phyloP scores from a whole-genome alignment of 2,113 vertebrate genomes.

The Ochotona princeps region DNA sequence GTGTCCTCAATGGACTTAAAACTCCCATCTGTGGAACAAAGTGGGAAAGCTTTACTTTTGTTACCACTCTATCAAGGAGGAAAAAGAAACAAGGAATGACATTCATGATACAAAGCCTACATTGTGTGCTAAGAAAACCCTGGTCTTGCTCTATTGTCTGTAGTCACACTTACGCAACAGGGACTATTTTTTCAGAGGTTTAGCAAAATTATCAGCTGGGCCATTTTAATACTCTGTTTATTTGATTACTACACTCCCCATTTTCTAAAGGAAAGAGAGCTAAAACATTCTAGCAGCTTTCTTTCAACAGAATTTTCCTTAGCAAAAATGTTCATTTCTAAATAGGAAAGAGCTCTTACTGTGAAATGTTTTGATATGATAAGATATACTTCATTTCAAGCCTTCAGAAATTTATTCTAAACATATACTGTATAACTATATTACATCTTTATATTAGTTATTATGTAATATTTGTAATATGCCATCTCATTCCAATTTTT shows the following conservation, averaged over 20 bases:
- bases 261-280: slow-evolving; percentile 57
- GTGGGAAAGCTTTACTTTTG: slow-evolving; percentile 79
- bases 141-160: slow-evolving; percentile 72
- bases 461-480: background rate
- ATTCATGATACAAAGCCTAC: slow-evolving; percentile 73
- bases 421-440: background rate
- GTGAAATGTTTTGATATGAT: background rate
- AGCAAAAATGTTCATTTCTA: slow-evolving; percentile 36
- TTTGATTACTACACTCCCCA: slow-evolving; percentile 14
- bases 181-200: slow-evolving; percentile 75
- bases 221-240: slow-evolving; percentile 50
- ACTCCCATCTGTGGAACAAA: slow-evolving; percentile 75
- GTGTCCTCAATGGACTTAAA: slow-evolving; percentile 76
- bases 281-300: slow-evolving; percentile 33
- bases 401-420: background rate
- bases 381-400: slow-evolving; percentile 19
- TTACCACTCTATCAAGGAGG: slow-evolving; percentile 66
- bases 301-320: slow-evolving; percentile 34
- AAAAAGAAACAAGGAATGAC: slow-evolving; percentile 65
- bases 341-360: background rate
- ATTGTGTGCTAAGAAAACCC: slow-evolving; percentile 74
- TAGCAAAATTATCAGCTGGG: slow-evolving; percentile 56
- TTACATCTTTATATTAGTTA: background rate
- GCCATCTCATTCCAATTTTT: background rate
- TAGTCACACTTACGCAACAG: slow-evolving; percentile 70